A percentile compares a stretch with the other conserved stretches of the same genome.
phyloP scores from a whole-genome alignment of 1,140 invertebrate species.

The Aphis gossypii region DNA sequence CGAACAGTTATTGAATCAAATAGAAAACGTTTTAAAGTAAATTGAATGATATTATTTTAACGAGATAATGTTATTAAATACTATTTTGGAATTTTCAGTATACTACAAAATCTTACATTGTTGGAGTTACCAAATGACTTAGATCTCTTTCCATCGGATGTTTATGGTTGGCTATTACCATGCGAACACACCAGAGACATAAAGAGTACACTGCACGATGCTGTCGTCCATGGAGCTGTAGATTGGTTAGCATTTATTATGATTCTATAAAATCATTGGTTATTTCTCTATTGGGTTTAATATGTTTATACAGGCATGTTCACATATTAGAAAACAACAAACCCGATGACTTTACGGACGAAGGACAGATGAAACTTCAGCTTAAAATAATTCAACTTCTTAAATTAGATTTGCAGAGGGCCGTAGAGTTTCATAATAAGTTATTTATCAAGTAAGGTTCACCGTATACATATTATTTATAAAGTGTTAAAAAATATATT shows the following conservation, averaged over 20 bases:
- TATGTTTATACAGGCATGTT: conserved; percentile 68
- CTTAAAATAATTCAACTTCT: conserved; percentile 84
- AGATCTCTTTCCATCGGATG: conserved; percentile 73
- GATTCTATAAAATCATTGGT: background rate
- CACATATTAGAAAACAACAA: conserved; percentile 76
- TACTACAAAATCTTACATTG: conserved; percentile 69
- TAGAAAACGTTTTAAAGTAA: conserved; percentile 73
- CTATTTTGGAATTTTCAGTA: conserved; percentile 65
- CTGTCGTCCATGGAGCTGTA: conserved; percentile 74
- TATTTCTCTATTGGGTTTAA: background rate
- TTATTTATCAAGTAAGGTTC: conserved; percentile 77
- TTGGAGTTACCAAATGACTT: conserved; percentile 70
- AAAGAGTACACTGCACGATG: conserved; percentile 70
- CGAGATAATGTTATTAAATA: background rate
- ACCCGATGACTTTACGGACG: conserved; percentile 68
- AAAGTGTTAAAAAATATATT: background rate
- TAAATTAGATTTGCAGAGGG: conserved; percentile 80
- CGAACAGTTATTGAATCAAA: conserved; percentile 72
- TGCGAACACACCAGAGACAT: conserved; percentile 69
- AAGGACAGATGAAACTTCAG: conserved; percentile 75
- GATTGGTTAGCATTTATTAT: conserved; percentile 69
- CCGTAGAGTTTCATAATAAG: conserved; percentile 82
- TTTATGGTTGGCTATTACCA: conserved; percentile 73
- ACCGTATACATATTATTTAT: background rate
- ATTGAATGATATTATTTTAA: conserved; percentile 38